Percentiles rank a stretch among this genome's conserved stretches.
Evolutionary conservation across 2,888 invertebrate genomes (phyloP).

Genomic region (Hemithea aestivaria): DNA sequence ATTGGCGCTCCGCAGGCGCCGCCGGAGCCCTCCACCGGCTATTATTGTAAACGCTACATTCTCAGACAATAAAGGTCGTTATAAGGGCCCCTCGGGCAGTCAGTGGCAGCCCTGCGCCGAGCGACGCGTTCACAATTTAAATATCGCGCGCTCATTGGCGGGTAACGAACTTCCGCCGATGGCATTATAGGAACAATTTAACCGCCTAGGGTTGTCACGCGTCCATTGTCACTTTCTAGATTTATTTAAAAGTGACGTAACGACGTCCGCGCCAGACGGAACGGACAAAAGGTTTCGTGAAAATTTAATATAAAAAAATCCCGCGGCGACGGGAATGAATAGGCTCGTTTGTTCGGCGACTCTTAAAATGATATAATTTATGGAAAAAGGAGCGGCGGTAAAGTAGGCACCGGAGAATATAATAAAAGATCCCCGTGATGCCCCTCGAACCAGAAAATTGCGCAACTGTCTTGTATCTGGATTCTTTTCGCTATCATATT

Average conservation of each 20-base stretch:
- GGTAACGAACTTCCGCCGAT: conserved; percentile 59
- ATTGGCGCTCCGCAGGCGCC: conserved; percentile 34
- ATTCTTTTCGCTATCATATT: conserved; percentile 33
- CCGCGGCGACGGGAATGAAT: conserved; percentile 36
- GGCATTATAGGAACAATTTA: conserved; percentile 49
- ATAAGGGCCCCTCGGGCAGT: conserved; percentile 47
- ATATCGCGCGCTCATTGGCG: conserved; percentile 51
- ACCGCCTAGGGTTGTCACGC: conserved; percentile 44
- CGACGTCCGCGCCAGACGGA: conserved; percentile 44
- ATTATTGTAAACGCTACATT: conserved; percentile 46
- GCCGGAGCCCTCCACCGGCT: conserved; percentile 19
- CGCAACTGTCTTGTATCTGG: conserved; percentile 38
- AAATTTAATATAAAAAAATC: conserved; percentile 37
- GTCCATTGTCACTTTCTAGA: conserved; percentile 41
- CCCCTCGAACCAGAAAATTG: conserved; percentile 43
- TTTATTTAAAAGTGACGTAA: conserved; percentile 44
- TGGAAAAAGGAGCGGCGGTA: conserved; percentile 31
- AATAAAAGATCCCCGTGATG: conserved; percentile 41
- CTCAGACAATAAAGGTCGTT: conserved; percentile 62
- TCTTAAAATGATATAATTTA: conserved; percentile 50
- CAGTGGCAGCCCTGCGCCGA: conserved; percentile 42
- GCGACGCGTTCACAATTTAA: conserved; percentile 47
- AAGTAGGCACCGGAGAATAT: conserved; percentile 32
- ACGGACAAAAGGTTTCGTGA: conserved; percentile 33
- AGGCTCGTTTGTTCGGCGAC: conserved; percentile 42